A percentile compares a stretch with the other conserved stretches of the same genome.
These are phyloP conservation scores for Rhagophthalmus giganteus DNA, from an alignment of 2,888 invertebrate genomes.

Conservation along the genomic window DNA sequence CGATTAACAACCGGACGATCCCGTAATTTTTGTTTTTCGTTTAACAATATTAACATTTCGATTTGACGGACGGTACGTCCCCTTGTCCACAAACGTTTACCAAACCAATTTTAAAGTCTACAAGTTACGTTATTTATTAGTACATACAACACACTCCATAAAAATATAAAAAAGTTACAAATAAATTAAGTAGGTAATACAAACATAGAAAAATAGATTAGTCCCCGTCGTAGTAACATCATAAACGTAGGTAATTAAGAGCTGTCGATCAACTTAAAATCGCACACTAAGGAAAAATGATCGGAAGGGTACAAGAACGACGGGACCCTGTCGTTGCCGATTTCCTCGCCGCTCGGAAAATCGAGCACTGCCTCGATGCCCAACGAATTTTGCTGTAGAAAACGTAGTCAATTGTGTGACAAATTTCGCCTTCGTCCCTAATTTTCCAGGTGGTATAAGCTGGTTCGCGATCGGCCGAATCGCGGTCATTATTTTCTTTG, in stretches of 20 bases:
- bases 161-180: constrained; percentile 10
- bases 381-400: constrained; percentile 64
- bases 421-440: constrained; percentile 69
- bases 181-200: constrained; percentile 18
- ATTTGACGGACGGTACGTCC: no score
- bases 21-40: no score
- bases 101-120: no score
- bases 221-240: neutral
- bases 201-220: constrained; percentile 4
- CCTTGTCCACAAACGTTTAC: no score
- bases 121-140: no score
- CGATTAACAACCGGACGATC: no score
- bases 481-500: constrained; percentile 30
- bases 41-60: no score
- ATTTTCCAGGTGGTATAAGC: constrained; percentile 78
- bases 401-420: constrained; percentile 76
- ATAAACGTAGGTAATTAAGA: no score
- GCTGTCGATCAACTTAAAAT: constrained; percentile 53
- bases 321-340: constrained; percentile 69
- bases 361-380: constrained; percentile 61
- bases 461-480: constrained; percentile 61
- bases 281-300: constrained; percentile 73
- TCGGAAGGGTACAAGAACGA: constrained; percentile 73
- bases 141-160: constrained; percentile 11
- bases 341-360: constrained; percentile 67